Evolutionary conservation across 37 sponge, comb jelly and placozoan species (phyloP).

Genomic region (Tethya wilhelma): DNA sequence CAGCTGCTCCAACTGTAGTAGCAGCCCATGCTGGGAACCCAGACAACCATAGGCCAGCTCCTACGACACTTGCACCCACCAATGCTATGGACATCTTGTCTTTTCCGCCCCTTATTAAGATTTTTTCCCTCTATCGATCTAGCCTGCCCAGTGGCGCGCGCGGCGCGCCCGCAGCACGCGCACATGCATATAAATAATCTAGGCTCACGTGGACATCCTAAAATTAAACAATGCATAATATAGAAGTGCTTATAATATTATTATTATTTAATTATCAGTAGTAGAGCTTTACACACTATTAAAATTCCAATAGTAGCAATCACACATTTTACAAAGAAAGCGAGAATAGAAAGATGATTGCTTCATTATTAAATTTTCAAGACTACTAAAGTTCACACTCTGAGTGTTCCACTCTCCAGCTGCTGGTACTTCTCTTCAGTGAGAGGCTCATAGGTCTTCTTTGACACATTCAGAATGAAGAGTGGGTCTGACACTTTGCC

Average conservation of each 20-base stretch:
- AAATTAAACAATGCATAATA: too few species aligned
- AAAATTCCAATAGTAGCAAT: too few species aligned
- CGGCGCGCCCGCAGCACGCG: too few species aligned
- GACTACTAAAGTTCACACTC: slow-evolving; percentile 26
- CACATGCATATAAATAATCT: too few species aligned
- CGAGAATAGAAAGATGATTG: too few species aligned
- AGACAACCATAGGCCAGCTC: not conserved
- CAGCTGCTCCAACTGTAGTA: not conserved
- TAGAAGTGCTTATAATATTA: too few species aligned
- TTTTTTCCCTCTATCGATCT: not conserved
- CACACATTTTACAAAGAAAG: too few species aligned
- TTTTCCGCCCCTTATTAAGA: too few species aligned
- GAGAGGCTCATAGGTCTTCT: slow-evolving; percentile 75
- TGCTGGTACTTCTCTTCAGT: slow-evolving; percentile 48
- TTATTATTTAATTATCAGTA: too few species aligned
- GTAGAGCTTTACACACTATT: too few species aligned
- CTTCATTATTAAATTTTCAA: too few species aligned
- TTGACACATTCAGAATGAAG: slow-evolving; percentile 67
- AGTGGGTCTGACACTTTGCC: slow-evolving; percentile 79
- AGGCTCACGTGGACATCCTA: too few species aligned
- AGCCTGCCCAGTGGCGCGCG: not conserved
- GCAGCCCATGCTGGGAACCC: slow-evolving; percentile 10
- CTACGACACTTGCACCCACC: not conserved
- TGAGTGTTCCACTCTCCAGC: slow-evolving; percentile 23
- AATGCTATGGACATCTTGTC: not conserved